A percentile compares a stretch with the other conserved stretches of the same genome.
phyloP scores from a whole-genome alignment of 2,113 vertebrate species.

The Brachyhypopomus gauderio region DNA sequence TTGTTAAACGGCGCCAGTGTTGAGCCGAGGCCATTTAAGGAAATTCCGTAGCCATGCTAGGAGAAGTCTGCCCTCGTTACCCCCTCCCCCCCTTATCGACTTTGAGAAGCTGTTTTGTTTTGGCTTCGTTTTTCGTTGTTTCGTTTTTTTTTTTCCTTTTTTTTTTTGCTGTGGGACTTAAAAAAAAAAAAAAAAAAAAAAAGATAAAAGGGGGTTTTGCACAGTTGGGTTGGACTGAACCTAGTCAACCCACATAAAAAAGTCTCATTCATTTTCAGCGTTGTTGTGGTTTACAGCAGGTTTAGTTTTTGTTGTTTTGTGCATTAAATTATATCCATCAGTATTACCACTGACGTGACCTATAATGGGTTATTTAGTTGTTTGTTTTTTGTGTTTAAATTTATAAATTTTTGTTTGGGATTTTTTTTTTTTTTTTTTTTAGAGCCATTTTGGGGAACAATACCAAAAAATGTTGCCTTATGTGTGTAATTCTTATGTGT shows the following conservation, averaged over 20 bases:
- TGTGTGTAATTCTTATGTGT: conserved; percentile 69
- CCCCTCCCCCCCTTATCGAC: conserved; percentile 52
- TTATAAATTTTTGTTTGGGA: conserved; percentile 65
- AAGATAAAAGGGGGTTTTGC: conserved; percentile 71
- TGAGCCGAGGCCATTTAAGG: conserved; percentile 71
- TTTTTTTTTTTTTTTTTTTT: conserved; percentile 66
- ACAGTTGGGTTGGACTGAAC: conserved; percentile 74
- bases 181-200: conserved; percentile 58
- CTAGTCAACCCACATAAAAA: conserved; percentile 68
- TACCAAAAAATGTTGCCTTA: conserved; percentile 83
- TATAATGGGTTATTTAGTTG: conserved; percentile 48
- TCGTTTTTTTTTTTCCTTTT: conserved; percentile 2
- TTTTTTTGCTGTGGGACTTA: conserved; percentile 61
- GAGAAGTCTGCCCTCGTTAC: conserved; percentile 73
- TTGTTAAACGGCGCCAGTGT: conserved; percentile 37
- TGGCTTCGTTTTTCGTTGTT: conserved; percentile 23
- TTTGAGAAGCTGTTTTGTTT: conserved; percentile 65
- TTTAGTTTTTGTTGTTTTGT: conserved; percentile 57
- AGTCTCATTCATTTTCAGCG: conserved; percentile 74
- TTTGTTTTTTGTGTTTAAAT: conserved; percentile 61
- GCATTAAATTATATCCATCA: conserved; percentile 61
- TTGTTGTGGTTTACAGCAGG: conserved; percentile 70
- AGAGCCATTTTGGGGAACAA: conserved; percentile 77
- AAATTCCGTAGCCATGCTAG: conserved; percentile 79
- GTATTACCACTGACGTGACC: conserved; percentile 65